phyloP scores from a whole-genome alignment of 64 coral and sea anemone genomes.

The Pocillopora damicornis region DNA sequence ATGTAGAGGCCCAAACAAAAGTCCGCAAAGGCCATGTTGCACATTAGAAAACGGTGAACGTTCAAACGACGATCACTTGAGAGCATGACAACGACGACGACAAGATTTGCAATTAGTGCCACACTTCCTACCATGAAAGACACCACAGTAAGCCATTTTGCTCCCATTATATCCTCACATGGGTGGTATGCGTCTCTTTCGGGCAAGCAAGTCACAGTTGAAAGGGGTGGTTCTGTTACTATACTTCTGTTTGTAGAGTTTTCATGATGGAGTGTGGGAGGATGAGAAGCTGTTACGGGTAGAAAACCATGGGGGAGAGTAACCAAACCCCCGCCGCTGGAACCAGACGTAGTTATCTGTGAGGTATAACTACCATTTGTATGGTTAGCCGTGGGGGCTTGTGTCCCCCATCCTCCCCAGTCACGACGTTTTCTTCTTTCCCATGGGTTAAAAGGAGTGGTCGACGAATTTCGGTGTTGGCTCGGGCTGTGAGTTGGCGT shows the following conservation, averaged over 20 bases:
- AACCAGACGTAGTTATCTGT: not conserved
- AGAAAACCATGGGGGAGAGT: conserved; percentile 2
- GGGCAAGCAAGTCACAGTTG: conserved; percentile 53
- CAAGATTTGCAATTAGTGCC: conserved; percentile 76
- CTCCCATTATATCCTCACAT: conserved; percentile 96
- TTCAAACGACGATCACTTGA: conserved; percentile 67
- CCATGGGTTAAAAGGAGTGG: not conserved
- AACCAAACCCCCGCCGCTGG: not conserved
- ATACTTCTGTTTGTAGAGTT: conserved; percentile 23
- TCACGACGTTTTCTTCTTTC: conserved; percentile 7
- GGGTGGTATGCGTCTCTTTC: conserved; percentile 76
- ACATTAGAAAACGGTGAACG: conserved; percentile 90
- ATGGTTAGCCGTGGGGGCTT: conserved; percentile 28
- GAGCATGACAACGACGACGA: conserved; percentile 66
- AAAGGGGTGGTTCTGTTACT: not conserved
- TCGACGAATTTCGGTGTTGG: not conserved
- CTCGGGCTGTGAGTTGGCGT: not conserved
- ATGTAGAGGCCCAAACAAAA: conserved; percentile 92
- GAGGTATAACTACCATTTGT: conserved; percentile 1
- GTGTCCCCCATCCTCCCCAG: not conserved
- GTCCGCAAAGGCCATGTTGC: conserved; percentile 91
- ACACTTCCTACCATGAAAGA: conserved; percentile 72
- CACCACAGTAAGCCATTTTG: conserved; percentile 66
- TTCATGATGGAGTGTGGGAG: conserved; percentile 19
- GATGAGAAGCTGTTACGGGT: not conserved